A percentile compares a stretch with the other conserved stretches of the same genome.
These are phyloP conservation scores for Lethrus apterus DNA, from an alignment of 1,140 invertebrate genomes.

Conservation along the genomic window DNA sequence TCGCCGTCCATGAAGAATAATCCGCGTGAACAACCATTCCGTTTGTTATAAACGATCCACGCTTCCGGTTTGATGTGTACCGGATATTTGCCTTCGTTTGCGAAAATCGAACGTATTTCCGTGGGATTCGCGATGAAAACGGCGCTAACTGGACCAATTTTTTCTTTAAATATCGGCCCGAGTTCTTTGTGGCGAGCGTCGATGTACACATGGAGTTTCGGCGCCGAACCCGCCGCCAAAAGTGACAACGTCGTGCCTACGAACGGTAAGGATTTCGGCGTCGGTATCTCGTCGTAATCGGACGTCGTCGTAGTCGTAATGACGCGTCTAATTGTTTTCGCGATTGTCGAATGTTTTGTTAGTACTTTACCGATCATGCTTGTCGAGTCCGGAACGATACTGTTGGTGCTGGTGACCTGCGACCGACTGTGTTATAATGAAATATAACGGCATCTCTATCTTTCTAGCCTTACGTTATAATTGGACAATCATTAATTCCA, in stretches of 20 bases:
- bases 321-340: neutral
- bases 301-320: neutral
- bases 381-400: no score
- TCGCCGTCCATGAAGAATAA: constrained; percentile 82
- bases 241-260: constrained; percentile 49
- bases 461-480: no score
- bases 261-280: constrained; percentile 46
- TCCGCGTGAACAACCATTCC: constrained; percentile 62
- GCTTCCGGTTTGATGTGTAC: constrained; percentile 72
- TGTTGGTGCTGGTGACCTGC: no score
- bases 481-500: no score
- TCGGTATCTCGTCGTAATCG: constrained; percentile 37
- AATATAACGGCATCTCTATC: no score
- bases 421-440: no score
- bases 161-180: constrained; percentile 68
- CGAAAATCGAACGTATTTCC: constrained; percentile 63
- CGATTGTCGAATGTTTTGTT: no score
- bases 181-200: constrained; percentile 61
- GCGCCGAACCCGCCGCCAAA: constrained; percentile 45
- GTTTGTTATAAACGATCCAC: constrained; percentile 72
- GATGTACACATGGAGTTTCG: constrained; percentile 63
- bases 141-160: constrained; percentile 55
- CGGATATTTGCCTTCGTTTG: constrained; percentile 67
- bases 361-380: no score
- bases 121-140: constrained; percentile 65